A percentile compares a stretch with the other conserved stretches of the same genome.
Conservation (phyloP, 2,888 invertebrate genomes). For the Tiliacea aurago region DNA sequence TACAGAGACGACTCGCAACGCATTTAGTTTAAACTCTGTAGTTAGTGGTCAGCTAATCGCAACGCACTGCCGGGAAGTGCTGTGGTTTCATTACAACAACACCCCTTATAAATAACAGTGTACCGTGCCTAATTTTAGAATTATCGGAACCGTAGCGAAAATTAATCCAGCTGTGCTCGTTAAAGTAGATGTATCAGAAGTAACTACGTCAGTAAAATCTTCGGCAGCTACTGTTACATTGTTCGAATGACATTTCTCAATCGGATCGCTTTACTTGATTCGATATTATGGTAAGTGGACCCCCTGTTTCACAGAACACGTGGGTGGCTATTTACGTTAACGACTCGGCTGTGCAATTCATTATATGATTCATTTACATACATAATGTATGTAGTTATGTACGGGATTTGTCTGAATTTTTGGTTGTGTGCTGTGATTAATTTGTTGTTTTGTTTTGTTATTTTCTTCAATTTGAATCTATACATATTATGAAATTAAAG, state of each 20-base stretch:
- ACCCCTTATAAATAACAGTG: conserved; percentile 75
- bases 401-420: conserved; percentile 33
- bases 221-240: conserved; percentile 63
- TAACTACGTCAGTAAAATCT: conserved; percentile 68
- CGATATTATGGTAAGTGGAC: conserved; percentile 80
- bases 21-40: conserved; percentile 73
- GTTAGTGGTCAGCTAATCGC: conserved; percentile 71
- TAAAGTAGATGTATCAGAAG: conserved; percentile 31
- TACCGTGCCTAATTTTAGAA: conserved; percentile 78
- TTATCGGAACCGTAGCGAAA: conserved; percentile 76
- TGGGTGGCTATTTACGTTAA: conserved; percentile 68
- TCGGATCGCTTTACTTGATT: conserved; percentile 73
- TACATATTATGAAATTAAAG: no score
- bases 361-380: conserved; percentile 56
- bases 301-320: conserved; percentile 66
- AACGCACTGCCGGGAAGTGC: conserved; percentile 74
- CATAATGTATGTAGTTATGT: conserved; percentile 12
- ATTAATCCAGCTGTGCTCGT: conserved; percentile 66
- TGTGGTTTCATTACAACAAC: conserved; percentile 73
- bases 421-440: conserved; percentile 9
- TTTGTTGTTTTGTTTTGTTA: conserved; percentile 11
- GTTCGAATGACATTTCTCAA: conserved; percentile 79
- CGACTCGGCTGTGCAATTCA: conserved; percentile 57
- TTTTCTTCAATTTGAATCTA: background rate
- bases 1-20: conserved; percentile 66